Base-by-base conservation (phyloP, 2,113 vertebrate species). In the Apodemus speciosus region DNA sequence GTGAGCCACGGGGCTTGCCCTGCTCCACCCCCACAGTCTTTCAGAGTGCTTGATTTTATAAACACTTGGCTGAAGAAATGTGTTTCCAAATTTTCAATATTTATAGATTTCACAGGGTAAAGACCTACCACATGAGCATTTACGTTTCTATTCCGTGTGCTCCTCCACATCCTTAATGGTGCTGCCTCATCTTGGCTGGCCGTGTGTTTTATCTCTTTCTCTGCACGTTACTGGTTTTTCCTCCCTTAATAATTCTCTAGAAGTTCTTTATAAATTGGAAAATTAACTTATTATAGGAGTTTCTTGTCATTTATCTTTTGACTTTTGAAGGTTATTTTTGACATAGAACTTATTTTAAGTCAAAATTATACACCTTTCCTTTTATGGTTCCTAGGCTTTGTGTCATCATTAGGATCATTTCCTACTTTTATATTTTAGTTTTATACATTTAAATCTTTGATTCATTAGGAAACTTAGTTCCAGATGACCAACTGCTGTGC, bases 311-410 rank as follows among this genome's bases (percentile, higher is more conserved):
- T 94, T 95, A 46, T 96, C 93, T 93, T 93, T 95, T 93, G 88
- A 90, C 88, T 96, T 95, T 43, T 90, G 87, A 92, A 95, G 79
- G 85, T 97, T 96, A 94, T 94, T 96, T 97, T 94, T 93, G 62
- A 92, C 68, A 60, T 53, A 86, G 93, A 92, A 92, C 73, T 94
- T 96, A 96, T 85, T 95, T 94, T 94, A 93, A 95, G 72, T 94
- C 88, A 94, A 0, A 95, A 95, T 96, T 96, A 95, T 71, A 88
- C 77, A 94, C 13, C 77, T 94, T 94, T 95, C 93, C 93, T 92
- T 96, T 94, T 96, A 92, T 95, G 95, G 77, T 94, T 95, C 35
- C 49, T 90, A 75, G 83, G 62, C 94, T 97, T 94, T 95, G 81
- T 94, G 83, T 92, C 76, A 88, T 90, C 43, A 68, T 93, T 94